Evolutionary conservation across 2,113 vertebrate species (phyloP).

Genomic region (Calyptommatus sinebrachiatus): DNA sequence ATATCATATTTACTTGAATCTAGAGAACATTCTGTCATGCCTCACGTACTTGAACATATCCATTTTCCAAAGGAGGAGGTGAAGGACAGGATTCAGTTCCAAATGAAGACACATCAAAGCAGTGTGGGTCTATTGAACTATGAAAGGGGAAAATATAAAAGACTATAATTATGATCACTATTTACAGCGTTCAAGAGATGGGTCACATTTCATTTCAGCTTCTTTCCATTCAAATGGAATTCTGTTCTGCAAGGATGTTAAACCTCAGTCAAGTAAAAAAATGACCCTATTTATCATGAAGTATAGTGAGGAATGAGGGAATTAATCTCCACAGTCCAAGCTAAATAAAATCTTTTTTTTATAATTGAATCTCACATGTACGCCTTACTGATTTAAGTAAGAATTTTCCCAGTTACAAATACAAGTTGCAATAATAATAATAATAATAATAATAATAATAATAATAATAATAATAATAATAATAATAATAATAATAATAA

Average conservation of each 20-base stretch:
- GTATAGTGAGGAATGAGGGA: constrained; percentile 5
- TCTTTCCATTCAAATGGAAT: not conserved
- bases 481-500: too few species aligned
- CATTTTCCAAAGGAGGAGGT: constrained; percentile 83
- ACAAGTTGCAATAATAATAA: too few species aligned
- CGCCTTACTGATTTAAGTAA: not conserved
- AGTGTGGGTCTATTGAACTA: constrained; percentile 89
- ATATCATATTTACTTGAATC: too few species aligned
- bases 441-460: too few species aligned
- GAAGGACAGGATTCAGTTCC: constrained; percentile 77
- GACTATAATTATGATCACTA: not conserved
- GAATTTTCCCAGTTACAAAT: not conserved
- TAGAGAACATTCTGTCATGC: constrained; percentile 26
- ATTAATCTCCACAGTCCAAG: not conserved
- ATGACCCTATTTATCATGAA: not conserved
- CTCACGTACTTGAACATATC: constrained; percentile 82
- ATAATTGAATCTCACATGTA: constrained; percentile 22
- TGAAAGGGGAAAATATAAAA: constrained; percentile 45
- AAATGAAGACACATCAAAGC: constrained; percentile 78
- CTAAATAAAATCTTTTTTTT: constrained; percentile 9
- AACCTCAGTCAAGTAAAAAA: not conserved
- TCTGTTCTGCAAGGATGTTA: constrained; percentile 20
- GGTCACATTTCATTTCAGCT: constrained; percentile 39
- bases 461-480: too few species aligned
- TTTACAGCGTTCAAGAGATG: constrained; percentile 21